Conservation (phyloP, 2,888 invertebrate species). For the Deroplatys truncata region DNA sequence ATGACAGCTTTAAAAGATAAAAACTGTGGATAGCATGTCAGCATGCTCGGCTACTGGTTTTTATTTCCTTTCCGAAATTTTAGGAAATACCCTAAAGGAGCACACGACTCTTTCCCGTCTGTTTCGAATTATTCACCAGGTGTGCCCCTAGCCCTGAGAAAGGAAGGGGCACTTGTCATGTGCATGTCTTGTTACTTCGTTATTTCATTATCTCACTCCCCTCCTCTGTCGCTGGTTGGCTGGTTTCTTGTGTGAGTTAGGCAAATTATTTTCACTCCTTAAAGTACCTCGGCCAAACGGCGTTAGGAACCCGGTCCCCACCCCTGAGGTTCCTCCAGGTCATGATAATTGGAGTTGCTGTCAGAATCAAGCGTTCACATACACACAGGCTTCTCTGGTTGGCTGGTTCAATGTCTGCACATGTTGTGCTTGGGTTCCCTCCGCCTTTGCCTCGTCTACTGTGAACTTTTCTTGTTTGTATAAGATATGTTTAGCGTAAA, state of each 20-base stretch:
- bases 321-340: neutral
- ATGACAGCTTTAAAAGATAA: neutral
- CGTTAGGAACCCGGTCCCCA: too few relatives aligned
- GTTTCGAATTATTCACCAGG: neutral
- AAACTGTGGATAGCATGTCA: neutral
- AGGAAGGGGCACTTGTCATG: neutral
- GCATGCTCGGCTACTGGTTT: neutral
- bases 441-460: neutral
- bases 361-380: neutral
- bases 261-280: neutral
- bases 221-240: neutral
- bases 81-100: neutral
- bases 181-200: neutral
- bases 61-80: neutral
- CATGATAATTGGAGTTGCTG: constrained; percentile 14
- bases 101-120: neutral
- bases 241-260: neutral
- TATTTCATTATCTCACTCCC: neutral
- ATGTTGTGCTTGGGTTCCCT: neutral
- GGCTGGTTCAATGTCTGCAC: constrained; percentile 4
- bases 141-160: neutral
- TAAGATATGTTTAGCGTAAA: neutral
- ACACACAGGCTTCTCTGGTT: neutral
- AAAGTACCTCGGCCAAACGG: neutral
- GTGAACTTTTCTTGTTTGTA: neutral